Evolutionary conservation across 1,140 invertebrate genomes (phyloP), one percentile per base, ranked within the genome.

Genomic region (Acromyrmex echinatior): DNA sequence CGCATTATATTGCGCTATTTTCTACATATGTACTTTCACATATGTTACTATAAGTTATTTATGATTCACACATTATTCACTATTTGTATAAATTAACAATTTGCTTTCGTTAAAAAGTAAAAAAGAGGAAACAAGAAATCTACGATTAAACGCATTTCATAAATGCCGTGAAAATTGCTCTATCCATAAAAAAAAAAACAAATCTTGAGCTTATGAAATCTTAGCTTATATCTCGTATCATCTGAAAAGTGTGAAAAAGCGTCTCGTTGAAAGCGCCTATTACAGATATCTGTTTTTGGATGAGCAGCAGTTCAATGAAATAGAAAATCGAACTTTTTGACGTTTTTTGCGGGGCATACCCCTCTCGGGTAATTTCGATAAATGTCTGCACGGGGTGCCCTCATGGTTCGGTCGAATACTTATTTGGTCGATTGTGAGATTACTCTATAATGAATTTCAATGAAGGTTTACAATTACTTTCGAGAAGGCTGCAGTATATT

Each of bases 371-470:
- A 89, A 92, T 92, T 93, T 93, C 91, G 87, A 92, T 86, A 89
- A 88, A 88, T 92, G 90, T 77, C 82, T 90, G 91, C 74, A 86
- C 77, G 89, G 76, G 77, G 82, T 92, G 90, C 86, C 91, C 87
- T 94, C 92, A 85, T 93, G 92, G 87, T 91, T 92, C 88, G 91
- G 92, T 91, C 88, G 93, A 92, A 94, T 92, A 93, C 89, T 92
- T 94, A 93, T 93, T 94, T 93, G 92, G 92, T 95, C 92, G 92
- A 93, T 91, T 87, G 92, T 93, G 92, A 93, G 88, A 94, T 93
- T 93, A 94, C 88, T 94, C 94, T 95, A 95, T 68, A 95, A 95
- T 92, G 88, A 94, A 95, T 94, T 94, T 92, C 65, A 94, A 91
- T 90, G 71, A 66, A 81, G 65, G 71, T 91, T 89, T 91, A 88